A percentile compares a stretch with the other conserved stretches of the same genome.
These are phyloP conservation scores for Petromus typicus DNA, from an alignment of 2,113 vertebrate species.

Conservation along the genomic window DNA sequence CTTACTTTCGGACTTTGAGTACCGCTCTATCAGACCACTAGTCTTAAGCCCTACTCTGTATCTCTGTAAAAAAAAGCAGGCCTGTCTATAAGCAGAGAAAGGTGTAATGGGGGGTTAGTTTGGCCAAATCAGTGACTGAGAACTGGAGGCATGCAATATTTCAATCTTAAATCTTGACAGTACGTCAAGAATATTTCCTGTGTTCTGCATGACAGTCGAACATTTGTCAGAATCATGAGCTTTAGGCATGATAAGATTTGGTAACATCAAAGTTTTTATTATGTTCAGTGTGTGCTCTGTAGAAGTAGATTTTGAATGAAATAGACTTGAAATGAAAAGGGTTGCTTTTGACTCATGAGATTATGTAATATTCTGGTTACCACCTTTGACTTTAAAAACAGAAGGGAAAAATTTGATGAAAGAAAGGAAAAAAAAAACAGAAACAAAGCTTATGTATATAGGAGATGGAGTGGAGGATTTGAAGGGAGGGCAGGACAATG, in stretches of 20 bases:
- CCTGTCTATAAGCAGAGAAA: not conserved
- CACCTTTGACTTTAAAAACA: not conserved
- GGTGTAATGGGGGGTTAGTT: not conserved
- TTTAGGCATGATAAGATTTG: conserved; percentile 44
- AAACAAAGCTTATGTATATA: too few relatives aligned
- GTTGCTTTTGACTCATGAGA: not conserved
- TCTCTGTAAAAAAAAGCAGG: not conserved
- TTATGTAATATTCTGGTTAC: not conserved
- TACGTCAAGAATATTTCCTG: conserved; percentile 36
- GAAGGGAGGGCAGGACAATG: too few relatives aligned
- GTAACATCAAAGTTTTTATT: conserved; percentile 36
- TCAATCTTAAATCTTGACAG: conserved; percentile 25
- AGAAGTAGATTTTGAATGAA: conserved; percentile 29
- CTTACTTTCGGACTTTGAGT: not conserved
- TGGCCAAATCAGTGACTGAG: not conserved
- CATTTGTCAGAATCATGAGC: conserved; percentile 58
- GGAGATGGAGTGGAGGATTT: too few relatives aligned
- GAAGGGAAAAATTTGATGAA: too few relatives aligned
- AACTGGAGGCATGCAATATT: conserved; percentile 22
- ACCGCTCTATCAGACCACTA: not conserved
- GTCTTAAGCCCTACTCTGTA: not conserved
- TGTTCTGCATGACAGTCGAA: conserved; percentile 54
- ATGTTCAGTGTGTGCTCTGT: not conserved
- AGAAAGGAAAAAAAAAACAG: too few relatives aligned
- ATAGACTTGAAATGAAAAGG: not conserved